Evolutionary conservation across 2,797 vertebrate genomes (phyloP).

Genomic region (Heliangelus exortis): DNA sequence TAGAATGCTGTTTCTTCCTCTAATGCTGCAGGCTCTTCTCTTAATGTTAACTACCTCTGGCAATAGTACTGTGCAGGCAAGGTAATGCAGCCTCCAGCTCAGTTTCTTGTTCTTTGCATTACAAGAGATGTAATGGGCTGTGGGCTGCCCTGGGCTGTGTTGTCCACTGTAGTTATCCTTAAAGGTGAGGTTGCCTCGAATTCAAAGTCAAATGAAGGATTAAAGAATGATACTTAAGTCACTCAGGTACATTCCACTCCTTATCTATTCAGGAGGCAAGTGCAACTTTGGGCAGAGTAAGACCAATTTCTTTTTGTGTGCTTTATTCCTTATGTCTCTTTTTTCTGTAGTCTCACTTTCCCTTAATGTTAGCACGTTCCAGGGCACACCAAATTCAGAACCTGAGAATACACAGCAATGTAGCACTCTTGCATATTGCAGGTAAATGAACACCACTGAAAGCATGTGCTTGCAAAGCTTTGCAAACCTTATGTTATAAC

Average conservation of each 20-base stretch:
- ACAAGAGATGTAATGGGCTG: neutral
- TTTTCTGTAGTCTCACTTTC: neutral
- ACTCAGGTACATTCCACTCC: neutral
- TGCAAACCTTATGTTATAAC: neutral
- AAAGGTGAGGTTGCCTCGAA: neutral
- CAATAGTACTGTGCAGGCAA: neutral
- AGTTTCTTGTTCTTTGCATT: neutral
- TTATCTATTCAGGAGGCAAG: neutral
- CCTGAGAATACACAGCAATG: neutral
- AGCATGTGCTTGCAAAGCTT: neutral
- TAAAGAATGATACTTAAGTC: neutral
- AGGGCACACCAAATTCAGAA: neutral
- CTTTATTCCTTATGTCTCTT: neutral
- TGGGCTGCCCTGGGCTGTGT: neutral
- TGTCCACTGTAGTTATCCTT: neutral
- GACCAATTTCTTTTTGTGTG: neutral
- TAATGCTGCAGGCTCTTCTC: neutral
- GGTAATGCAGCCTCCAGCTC: neutral
- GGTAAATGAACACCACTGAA: neutral
- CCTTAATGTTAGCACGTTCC: neutral
- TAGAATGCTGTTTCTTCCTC: neutral
- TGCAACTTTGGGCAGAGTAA: neutral
- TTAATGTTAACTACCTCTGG: rapidly evolving
- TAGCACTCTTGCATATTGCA: neutral
- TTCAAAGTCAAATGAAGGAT: neutral